Evolutionary conservation across 2,113 vertebrate genomes (phyloP).

Genomic region (human (Homo sapiens)): GRCh38 chr3:62418501-62419000

Average conservation of each 20-base stretch:
- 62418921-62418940: conserved; percentile 36
- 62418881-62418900: background rate
- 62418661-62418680: background rate
- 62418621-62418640: background rate
- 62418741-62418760: background rate
- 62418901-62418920: conserved; percentile 52
- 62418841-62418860: conserved; percentile 38
- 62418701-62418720: background rate
- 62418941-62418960: background rate
- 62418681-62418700: background rate
- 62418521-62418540: too few relatives aligned
- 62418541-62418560: too few relatives aligned
- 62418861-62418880: conserved; percentile 12
- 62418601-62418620: too few relatives aligned
- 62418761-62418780: background rate
- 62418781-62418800: background rate
- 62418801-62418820: conserved; percentile 20
- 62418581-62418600: too few relatives aligned
- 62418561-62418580: too few relatives aligned
- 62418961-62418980: background rate
- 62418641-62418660: background rate
- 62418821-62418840: conserved; percentile 17
- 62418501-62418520: too few relatives aligned
- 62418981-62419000: background rate
- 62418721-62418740: background rate